Evolutionary conservation across 2,113 vertebrate genomes (phyloP).

Genomic region (Ariopsis seemanni): DNA sequence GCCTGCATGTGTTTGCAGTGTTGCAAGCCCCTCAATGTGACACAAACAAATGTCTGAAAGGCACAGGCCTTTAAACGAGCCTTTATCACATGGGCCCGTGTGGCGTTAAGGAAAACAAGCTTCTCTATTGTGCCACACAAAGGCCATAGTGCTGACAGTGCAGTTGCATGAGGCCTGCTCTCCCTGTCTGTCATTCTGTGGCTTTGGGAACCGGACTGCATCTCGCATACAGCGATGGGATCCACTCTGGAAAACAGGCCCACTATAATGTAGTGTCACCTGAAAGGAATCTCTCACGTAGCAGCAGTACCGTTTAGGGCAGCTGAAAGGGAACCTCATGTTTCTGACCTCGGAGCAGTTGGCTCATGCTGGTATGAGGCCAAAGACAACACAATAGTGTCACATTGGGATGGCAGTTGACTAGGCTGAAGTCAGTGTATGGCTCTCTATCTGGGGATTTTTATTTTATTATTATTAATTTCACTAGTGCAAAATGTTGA

Average conservation of each 20-base stretch:
- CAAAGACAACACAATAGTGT: constrained; percentile 16
- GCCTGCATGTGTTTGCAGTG: constrained; percentile 58
- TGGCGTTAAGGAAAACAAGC: constrained; percentile 78
- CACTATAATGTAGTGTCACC: constrained; percentile 32
- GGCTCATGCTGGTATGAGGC: not conserved
- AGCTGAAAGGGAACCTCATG: constrained; percentile 15
- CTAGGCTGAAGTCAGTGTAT: constrained; percentile 11
- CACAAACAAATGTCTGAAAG: constrained; percentile 74
- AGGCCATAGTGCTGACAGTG: constrained; percentile 76
- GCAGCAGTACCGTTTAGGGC: constrained; percentile 4
- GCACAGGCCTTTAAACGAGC: constrained; percentile 62
- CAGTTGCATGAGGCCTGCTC: constrained; percentile 66
- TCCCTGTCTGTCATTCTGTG: constrained; percentile 16
- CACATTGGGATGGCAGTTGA: constrained; percentile 24
- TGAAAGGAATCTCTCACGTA: constrained; percentile 30
- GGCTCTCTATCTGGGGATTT: not conserved
- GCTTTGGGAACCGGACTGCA: constrained; percentile 37
- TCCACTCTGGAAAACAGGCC: constrained; percentile 56
- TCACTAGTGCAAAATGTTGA: not conserved
- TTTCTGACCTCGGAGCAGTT: constrained; percentile 26
- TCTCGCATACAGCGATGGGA: constrained; percentile 62
- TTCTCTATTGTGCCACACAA: constrained; percentile 75
- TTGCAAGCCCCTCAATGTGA: constrained; percentile 67
- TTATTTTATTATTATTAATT: not conserved
- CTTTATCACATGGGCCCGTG: constrained; percentile 73